Conservation (phyloP, 1,140 invertebrate genomes). For the Bombyx mori region ASM3026992v2 NC_085118.1:670001-670500, state of each 20-base stretch:
- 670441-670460: no score
- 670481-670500: no score
- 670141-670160: constrained; percentile 63
- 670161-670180: constrained; percentile 64
- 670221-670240: constrained; percentile 71
- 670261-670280: constrained; percentile 33
- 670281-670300: constrained; percentile 35
- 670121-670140: constrained; percentile 63
- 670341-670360: no score
- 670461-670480: no score
- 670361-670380: no score
- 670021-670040: constrained; percentile 56
- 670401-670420: no score
- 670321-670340: constrained; percentile 25
- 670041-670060: constrained; percentile 28
- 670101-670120: constrained; percentile 71
- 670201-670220: constrained; percentile 57
- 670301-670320: constrained; percentile 23
- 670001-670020: constrained; percentile 54
- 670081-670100: constrained; percentile 58
- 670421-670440: no score
- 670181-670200: constrained; percentile 65
- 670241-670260: constrained; percentile 18
- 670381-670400: no score
- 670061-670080: constrained; percentile 59